These are phyloP conservation scores for Podarcis siculus DNA, from an alignment of 2,797 vertebrate genomes.

Conservation along the genomic window DNA sequence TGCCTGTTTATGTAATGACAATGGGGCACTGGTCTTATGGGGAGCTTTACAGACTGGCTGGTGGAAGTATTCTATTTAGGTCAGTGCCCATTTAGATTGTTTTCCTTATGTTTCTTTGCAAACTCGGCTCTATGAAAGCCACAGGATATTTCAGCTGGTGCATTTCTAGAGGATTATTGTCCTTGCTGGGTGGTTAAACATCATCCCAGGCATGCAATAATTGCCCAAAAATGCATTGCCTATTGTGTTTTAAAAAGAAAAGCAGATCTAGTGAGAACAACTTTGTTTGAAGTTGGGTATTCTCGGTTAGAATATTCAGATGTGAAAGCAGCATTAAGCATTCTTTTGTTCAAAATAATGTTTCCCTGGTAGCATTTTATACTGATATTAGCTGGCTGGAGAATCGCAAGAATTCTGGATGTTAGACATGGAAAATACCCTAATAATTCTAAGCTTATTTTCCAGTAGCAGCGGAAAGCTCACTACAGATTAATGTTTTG, in stretches of 20 bases:
- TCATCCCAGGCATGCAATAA: conserved; percentile 62
- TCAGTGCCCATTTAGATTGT: conserved; percentile 55
- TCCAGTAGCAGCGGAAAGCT: neutral
- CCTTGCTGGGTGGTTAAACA: conserved; percentile 67
- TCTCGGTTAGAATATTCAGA: conserved; percentile 72
- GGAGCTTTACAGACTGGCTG: conserved; percentile 38
- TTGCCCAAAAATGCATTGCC: conserved; percentile 66
- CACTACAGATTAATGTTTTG: neutral
- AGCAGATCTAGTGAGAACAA: conserved; percentile 68
- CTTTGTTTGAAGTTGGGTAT: conserved; percentile 73
- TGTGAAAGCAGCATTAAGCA: conserved; percentile 61
- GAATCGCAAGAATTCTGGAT: conserved; percentile 42
- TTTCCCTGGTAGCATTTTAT: conserved; percentile 59
- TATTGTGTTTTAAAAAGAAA: conserved; percentile 67
- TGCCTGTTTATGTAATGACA: conserved; percentile 40
- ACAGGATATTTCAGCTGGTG: conserved; percentile 56
- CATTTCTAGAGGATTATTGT: conserved; percentile 70
- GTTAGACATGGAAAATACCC: conserved; percentile 47
- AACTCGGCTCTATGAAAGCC: conserved; percentile 60
- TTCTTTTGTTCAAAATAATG: conserved; percentile 65
- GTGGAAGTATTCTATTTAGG: conserved; percentile 45
- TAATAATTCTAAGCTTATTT: conserved; percentile 39
- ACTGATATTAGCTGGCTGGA: conserved; percentile 43
- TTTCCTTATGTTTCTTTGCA: conserved; percentile 60
- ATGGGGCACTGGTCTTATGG: conserved; percentile 30